A percentile compares a stretch with the other conserved stretches of the same genome.
Evolutionary conservation across 2,797 vertebrate species (phyloP).

Genomic region (Ataeniobius toweri): DNA sequence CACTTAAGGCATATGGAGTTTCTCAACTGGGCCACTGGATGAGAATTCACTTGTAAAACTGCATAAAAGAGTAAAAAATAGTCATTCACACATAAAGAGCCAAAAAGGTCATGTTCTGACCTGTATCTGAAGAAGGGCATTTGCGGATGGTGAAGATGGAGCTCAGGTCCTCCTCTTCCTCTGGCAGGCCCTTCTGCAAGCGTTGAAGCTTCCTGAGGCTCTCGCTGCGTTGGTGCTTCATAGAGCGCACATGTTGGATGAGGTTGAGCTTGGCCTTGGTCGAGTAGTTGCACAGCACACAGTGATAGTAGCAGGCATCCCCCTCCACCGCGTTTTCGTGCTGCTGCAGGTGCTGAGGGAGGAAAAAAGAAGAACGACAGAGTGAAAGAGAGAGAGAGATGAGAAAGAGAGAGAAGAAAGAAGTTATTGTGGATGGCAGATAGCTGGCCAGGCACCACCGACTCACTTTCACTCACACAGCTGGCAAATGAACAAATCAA

Average conservation of each 20-base stretch:
- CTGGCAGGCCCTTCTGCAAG: slow-evolving; percentile 94
- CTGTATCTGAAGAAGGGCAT: slow-evolving; percentile 89
- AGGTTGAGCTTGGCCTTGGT: slow-evolving; percentile 99
- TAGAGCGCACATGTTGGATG: slow-evolving; percentile 98
- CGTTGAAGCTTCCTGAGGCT: slow-evolving; percentile 97
- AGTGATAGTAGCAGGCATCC: slow-evolving; percentile 97
- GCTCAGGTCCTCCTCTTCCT: slow-evolving; percentile 93
- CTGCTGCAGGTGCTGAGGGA: slow-evolving; percentile 94
- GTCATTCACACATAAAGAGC: slow-evolving; percentile 15
- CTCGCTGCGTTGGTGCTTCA: slow-evolving; percentile 98
- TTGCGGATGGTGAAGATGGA: slow-evolving; percentile 98
- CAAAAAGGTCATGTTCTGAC: slow-evolving; percentile 74
- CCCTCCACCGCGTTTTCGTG: slow-evolving; percentile 93
- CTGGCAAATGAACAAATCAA: slow-evolving; percentile 85
- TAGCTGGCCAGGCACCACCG: slow-evolving; percentile 69
- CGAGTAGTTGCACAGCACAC: slow-evolving; percentile 95
- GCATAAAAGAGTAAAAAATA: slow-evolving; percentile 11
- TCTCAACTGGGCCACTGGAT: neutral
- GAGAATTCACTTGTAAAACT: slow-evolving; percentile 11
- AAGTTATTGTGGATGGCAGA: slow-evolving; percentile 72
- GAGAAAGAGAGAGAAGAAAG: slow-evolving; percentile 57
- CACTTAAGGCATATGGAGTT: slow-evolving; percentile 1
- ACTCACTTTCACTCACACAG: slow-evolving; percentile 81
- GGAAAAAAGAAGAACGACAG: slow-evolving; percentile 46
- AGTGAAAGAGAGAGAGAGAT: slow-evolving; percentile 35